Evolutionary conservation across 2,113 vertebrate genomes (phyloP), one percentile per base, ranked within the genome.

Genomic region (Callospermophilus lateralis): DNA sequence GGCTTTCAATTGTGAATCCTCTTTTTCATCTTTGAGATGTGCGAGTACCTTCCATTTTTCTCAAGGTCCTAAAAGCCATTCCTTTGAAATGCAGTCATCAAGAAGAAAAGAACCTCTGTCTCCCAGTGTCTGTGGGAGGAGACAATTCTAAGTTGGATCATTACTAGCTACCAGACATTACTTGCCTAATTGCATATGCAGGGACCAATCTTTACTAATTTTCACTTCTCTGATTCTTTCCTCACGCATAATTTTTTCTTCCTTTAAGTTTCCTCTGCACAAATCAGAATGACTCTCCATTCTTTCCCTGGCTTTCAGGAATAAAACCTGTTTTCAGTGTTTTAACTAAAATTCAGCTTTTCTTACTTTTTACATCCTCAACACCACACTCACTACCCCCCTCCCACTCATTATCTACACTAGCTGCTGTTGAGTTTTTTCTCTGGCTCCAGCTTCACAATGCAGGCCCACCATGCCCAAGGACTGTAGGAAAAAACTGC

Each of bases 191-290:
- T 51, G 34, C 5, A 19, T 53, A 67, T 34, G 2, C 11, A 22
- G 20, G 53, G 51, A 24, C 15, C 48, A 72, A 58, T 13, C 42
- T 34, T 61, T 19, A 5, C 4, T 63, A 37, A 51, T 22, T 51
- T 76, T 65, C 26, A 67, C 7, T 76, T 53, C 24, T 13, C 32
- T 65, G 17, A 65, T 7, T 63, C 22, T 51, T 63, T 20, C 26
- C 6, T 37, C 28, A 0, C 4, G 1, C 42, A 30, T n/a, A 6
- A 45, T 4, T 26, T 12, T 34, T 39, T 1, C 15, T 26, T 17
- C 26, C 30, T 67, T 65, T 67, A 39, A 53, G 8, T 42, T 48
- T 51, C 6, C 7, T 61, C 22, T 53, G 34, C 26, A 3, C 12
- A 61, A 51, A 53, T 77, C 4, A 67, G 72, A 84, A 84, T 20